Evolutionary conservation across 2,113 vertebrate species (phyloP), one percentile per base, ranked within the genome.

Genomic region (Neotoma lepida): DNA sequence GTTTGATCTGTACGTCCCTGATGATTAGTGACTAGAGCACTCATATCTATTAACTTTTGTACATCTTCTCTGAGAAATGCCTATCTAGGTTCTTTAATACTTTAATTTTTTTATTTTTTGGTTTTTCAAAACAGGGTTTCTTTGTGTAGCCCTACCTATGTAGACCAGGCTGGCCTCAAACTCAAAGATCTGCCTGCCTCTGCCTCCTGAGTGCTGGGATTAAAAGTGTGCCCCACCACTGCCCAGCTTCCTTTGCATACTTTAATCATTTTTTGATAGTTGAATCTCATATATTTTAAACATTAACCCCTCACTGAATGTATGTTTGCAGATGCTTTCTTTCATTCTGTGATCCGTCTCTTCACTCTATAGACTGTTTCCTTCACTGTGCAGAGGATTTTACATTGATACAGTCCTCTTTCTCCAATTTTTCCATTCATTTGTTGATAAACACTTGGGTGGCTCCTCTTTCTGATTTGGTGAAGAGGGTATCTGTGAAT

Each of bases 361-460:
- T 44, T 41, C 30, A 2, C 51, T 39, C n/a, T 41, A 66, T 7
- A 44, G 44, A 44, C 22, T 17, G 10, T 30, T 66, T 58, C 20
- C 68, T 28, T 30, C 24, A 28, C 77, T 35, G 84, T 33, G 51
- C 18, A 56, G 30, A 76, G 77, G 6, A 44, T 51, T 63, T 71
- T 61, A 44, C 64, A n/a, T 54, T 64, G 71, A 49, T 39, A 17
- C 1, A 3, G 33, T 26, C 76, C 46, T 12, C 0, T 56, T 20
- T 17, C 17, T 58, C 56, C 46, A 9, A 9, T 54, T 54, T 82
- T 9, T 13, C 8, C 20, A 63, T 49, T 63, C 10, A 61, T 33
- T 28, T 41, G 0, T 30, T 64, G 20, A 8, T 0, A 35, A 51
- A 63, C 7, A 7, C 39, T 4, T 46, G 44, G 28, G 58, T 6